phyloP scores from a whole-genome alignment of 2,888 invertebrate genomes.

The Drosophila multiciliata region DNA sequence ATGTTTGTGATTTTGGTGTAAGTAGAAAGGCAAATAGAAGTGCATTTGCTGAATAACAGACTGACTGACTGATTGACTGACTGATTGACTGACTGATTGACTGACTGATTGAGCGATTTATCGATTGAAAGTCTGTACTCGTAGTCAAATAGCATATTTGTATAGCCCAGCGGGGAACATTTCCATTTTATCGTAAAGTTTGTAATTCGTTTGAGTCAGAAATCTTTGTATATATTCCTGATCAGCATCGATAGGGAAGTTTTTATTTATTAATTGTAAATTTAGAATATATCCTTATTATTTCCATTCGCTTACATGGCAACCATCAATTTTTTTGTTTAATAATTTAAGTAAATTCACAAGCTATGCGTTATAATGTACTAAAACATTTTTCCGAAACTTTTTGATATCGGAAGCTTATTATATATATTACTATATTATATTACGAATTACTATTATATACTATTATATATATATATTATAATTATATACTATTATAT shows the following conservation, averaged over 20 bases:
- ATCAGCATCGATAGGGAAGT: neutral
- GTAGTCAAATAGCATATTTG: neutral
- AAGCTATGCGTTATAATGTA: neutral
- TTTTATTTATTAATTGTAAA: no score
- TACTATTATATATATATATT: no score
- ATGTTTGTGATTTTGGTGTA: constrained; percentile 92
- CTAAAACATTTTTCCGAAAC: neutral
- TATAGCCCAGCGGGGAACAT: no score
- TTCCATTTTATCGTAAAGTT: neutral
- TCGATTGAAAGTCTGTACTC: neutral
- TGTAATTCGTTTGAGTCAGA: neutral
- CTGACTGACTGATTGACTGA: neutral
- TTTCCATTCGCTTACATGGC: no score
- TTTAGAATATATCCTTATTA: no score
- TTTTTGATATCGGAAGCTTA: neutral
- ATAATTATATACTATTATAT: no score
- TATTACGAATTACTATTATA: no score
- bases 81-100: neutral
- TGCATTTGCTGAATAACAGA: neutral
- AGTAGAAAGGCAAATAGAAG: constrained; percentile 13
- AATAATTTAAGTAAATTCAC: neutral
- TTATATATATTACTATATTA: no score
- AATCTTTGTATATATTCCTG: neutral
- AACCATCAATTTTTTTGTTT: no score
- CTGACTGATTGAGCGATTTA: neutral